phyloP scores from a whole-genome alignment of 2,113 vertebrate genomes.

The Uropsilus gracilis region DNA sequence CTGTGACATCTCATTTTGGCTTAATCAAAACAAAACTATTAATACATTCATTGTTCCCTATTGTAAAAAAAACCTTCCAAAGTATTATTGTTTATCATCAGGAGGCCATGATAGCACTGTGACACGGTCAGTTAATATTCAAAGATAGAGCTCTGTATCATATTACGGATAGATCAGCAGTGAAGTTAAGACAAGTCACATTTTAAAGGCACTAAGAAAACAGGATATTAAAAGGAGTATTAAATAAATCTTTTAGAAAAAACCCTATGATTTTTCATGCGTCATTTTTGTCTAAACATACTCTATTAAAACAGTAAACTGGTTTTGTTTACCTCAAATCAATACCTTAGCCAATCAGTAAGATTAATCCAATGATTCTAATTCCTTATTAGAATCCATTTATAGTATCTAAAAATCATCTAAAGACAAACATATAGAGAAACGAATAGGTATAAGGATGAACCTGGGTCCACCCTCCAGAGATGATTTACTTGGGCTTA shows the following conservation, averaged over 20 bases:
- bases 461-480: not conserved
- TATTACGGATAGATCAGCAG: not conserved
- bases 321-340: not conserved
- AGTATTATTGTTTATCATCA: not conserved
- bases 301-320: not conserved
- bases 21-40: constrained; percentile 45
- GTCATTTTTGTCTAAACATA: not conserved
- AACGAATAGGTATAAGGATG: not conserved
- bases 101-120: not conserved
- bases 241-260: not conserved
- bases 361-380: not conserved
- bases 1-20: not conserved
- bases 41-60: not conserved
- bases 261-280: not conserved
- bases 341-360: not conserved
- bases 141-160: not conserved
- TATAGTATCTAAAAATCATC: not conserved
- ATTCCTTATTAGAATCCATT: not conserved
- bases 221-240: not conserved
- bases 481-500: not conserved
- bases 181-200: not conserved
- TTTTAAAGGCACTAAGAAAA: not conserved
- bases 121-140: not conserved
- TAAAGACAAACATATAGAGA: not conserved
- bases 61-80: not conserved